Evolutionary conservation across 1,140 invertebrate species (phyloP), one percentile per base, ranked within the genome.

Genomic region (Dendroctonus ponderosae): DNA sequence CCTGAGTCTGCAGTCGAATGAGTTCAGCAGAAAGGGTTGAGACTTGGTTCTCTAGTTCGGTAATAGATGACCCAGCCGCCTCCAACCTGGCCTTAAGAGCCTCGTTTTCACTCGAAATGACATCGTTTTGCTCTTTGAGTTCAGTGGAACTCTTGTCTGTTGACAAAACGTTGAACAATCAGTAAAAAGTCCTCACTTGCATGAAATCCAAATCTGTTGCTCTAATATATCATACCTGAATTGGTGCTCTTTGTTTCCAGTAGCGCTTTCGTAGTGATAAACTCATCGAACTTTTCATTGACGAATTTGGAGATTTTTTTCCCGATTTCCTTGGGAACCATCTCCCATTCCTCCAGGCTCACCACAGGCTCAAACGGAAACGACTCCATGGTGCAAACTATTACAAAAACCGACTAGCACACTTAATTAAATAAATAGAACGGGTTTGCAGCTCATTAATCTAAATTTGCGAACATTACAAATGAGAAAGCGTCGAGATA

Each of bases 201-300:
- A 26, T 3, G 26, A 26, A 26, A 26, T 1, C 26, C 26, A 26
- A 26, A 26, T 26, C 3, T 26, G 26, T 2, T 26, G 26, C 37
- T 53, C 12, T 53, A 15, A 53, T 15, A 53, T 53, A 5, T 15
- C 74, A 75, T 81, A 89, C 88, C 86, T 68, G 84, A 79, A 76
- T 82, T 84, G 60, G 81, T 80, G 74, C 83, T 83, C 60, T 80
- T 82, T 39, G 84, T 85, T 76, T 89, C 86, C 67, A 85, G 83
- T 14, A 89, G 78, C 5, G 87, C 88, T 80, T 88, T 88, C 3
- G 84, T 83, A n/a, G 86, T 88, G 44, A 89, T 81, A 49, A 85
- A 87, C 77, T 88, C 85, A 72, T 88, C 85, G 71, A 87, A 86
- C 77, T 85, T 85, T 65, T 83, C 79, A 42, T 84, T 85, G 64